Evolutionary conservation across 2,113 vertebrate species (phyloP).

Genomic region (Chaenogobius annularis): DNA sequence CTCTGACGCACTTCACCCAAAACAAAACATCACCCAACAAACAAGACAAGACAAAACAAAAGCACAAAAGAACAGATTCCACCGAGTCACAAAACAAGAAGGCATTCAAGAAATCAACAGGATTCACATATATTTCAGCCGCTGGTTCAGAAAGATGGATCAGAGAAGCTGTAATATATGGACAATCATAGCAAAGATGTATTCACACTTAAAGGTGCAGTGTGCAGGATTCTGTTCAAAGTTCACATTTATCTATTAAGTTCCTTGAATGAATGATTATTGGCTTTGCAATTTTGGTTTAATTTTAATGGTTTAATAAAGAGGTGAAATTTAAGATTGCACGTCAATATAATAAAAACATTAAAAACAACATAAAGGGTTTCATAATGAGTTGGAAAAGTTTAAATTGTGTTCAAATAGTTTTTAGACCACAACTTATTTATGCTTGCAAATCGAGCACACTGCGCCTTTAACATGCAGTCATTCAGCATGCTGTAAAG

Average conservation of each 20-base stretch:
- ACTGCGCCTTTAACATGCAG: background rate
- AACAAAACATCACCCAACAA: slow-evolving; percentile 46
- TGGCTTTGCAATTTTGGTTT: no score
- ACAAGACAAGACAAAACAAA: slow-evolving; percentile 46
- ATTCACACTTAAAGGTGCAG: slow-evolving; percentile 26
- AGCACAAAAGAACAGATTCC: slow-evolving; percentile 57
- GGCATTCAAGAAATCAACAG: slow-evolving; percentile 38
- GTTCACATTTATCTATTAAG: no score
- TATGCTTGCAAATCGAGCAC: background rate
- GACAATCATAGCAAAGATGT: slow-evolving; percentile 7
- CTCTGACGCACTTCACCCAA: slow-evolving; percentile 68
- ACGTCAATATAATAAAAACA: no score
- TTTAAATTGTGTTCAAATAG: no score
- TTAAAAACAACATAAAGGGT: no score
- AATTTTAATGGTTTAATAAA: no score
- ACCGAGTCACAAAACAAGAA: slow-evolving; percentile 61
- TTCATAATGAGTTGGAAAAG: no score
- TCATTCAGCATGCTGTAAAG: background rate
- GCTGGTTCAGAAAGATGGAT: slow-evolving; percentile 22
- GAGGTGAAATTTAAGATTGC: no score
- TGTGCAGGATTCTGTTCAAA: background rate
- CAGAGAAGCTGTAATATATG: slow-evolving; percentile 60
- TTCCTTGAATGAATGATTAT: no score
- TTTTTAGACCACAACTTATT: no score
- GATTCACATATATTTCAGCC: slow-evolving; percentile 60